phyloP scores from a whole-genome alignment of 2,797 vertebrate species.

The Mionectes olivaceus region DNA sequence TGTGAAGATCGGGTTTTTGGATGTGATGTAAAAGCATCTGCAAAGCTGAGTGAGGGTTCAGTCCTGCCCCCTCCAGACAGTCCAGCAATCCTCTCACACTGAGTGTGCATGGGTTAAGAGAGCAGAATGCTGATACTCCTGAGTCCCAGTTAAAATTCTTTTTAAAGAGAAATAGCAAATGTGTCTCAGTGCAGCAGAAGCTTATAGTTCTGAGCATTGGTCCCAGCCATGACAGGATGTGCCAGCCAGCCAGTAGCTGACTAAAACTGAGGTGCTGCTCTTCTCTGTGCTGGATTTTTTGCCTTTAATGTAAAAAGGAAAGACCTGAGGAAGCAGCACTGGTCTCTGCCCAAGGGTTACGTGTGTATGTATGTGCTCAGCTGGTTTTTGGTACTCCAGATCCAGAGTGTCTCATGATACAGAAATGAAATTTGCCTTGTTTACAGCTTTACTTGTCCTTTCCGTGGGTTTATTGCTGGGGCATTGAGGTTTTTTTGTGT shows the following conservation, averaged over 20 bases:
- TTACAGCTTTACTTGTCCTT: neutral
- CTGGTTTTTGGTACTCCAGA: neutral
- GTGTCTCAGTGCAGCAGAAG: neutral
- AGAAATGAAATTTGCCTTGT: neutral
- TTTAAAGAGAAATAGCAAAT: neutral
- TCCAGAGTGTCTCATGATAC: neutral
- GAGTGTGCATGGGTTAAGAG: rapidly evolving
- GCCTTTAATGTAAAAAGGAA: neutral
- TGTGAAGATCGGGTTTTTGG: neutral
- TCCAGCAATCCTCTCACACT: rapidly evolving
- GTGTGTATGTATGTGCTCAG: rapidly evolving
- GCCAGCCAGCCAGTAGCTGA: neutral
- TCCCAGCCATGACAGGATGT: rapidly evolving
- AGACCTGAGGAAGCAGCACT: neutral
- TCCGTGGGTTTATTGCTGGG: neutral
- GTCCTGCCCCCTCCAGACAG: neutral
- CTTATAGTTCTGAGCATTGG: neutral
- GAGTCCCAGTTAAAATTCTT: neutral
- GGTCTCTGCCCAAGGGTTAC: neutral
- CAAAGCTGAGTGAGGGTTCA: neutral
- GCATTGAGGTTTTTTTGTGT: neutral
- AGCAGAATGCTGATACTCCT: rapidly evolving
- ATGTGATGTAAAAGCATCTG: neutral
- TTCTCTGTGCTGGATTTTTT: neutral
- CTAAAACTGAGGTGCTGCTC: neutral